These are phyloP conservation scores for Strix uralensis DNA, from an alignment of 2,113 vertebrate genomes.

Conservation along the genomic window DNA sequence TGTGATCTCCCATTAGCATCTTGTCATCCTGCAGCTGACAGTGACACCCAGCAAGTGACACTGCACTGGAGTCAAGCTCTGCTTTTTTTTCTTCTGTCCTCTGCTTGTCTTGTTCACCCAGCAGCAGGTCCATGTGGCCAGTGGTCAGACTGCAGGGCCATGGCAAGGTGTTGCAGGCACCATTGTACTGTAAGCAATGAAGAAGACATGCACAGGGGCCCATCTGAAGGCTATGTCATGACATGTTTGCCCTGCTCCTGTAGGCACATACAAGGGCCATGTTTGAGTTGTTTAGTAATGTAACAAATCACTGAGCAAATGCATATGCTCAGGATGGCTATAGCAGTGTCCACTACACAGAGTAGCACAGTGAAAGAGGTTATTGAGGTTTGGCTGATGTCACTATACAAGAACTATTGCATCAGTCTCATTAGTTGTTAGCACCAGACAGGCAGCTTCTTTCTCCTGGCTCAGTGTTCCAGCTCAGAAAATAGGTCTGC, in stretches of 20 bases:
- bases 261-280: background rate
- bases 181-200: rapidly evolving
- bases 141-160: background rate
- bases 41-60: background rate
- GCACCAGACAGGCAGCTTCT: background rate
- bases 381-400: background rate
- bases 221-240: rapidly evolving
- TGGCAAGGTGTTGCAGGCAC: background rate
- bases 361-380: rapidly evolving
- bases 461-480: rapidly evolving
- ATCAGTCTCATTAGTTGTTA: background rate
- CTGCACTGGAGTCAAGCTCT: background rate
- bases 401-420: background rate
- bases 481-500: background rate
- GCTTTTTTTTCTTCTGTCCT: background rate
- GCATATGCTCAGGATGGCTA: background rate
- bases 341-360: rapidly evolving
- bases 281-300: background rate
- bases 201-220: background rate
- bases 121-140: background rate
- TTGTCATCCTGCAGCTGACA: background rate
- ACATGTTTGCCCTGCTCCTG: background rate
- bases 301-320: background rate
- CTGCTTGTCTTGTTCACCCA: background rate
- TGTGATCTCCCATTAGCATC: background rate